Evolutionary conservation across 2,113 vertebrate genomes (phyloP), one percentile per base, ranked within the genome.

Genomic region (Rattus rattus): DNA sequence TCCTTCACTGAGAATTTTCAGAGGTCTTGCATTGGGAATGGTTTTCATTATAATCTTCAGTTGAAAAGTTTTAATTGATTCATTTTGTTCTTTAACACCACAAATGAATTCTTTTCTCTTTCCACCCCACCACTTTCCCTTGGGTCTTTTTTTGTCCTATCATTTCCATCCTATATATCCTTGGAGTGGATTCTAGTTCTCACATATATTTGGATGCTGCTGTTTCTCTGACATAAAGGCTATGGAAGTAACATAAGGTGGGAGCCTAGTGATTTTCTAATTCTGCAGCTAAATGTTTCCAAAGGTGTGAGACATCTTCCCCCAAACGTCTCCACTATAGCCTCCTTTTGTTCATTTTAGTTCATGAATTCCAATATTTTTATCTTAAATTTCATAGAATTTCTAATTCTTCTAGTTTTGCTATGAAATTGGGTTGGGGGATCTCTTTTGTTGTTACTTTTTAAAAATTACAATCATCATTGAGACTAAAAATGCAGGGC

Each of bases 331-430:
- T 63, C 22, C 49, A 81, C 1, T 3, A 30, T 19, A 43, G 8
- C 30, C 49, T 88, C 9, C 43, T 7, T 85, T 49, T 49, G 36
- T 76, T 73, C 61, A 9, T 84, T 77, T 91, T 59, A 1, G n/a
- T 13, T 5, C 0, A 36, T 3, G 13, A 22, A 28, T 4, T 79
- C 49, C 36, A 56, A 92, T 96, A 22, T 11, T 30, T n/a, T 67
- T 77, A 22, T 67, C 39, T 95, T 36, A 85, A 26, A 70, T 80
- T 89, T 90, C 30, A 73, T 14, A 17, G 43, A 59, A 88, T 59
- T 94, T 56, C 28, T 72, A 91, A 91, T 92, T 83, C 19, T 28
- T 84, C 30, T 91, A 61, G 28, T 93, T 94, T 85, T 86, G 56
- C 43, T 67, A 52, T 59, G 17, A 69, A 73, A 83, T 61, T 61